Base-by-base conservation (phyloP, 2,888 invertebrate genomes). In the Epistrophe eligans region DNA sequence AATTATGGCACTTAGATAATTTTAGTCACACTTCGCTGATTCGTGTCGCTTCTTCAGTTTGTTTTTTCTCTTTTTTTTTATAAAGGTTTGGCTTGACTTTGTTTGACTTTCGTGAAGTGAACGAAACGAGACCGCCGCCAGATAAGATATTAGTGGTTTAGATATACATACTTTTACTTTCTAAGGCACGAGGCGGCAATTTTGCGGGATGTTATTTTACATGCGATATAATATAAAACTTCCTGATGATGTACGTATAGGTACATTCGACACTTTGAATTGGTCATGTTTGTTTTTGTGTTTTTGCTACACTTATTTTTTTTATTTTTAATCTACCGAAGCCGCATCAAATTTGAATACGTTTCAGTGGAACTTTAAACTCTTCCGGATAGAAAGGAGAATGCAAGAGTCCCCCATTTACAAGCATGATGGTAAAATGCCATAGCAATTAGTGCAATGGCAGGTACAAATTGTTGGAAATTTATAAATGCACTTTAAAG, bases 141-240 rank as follows among this genome's bases (percentile, higher is more conserved):
- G 35, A 24, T 1, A 24, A 60, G 40, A 87, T 45, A 79, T 82
- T 82, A 66, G 79, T 66, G 58, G 48, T 52, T 62, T 28, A 72
- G 83, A 76, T 73, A 76, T 72, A n/a, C n/a, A n/a, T n/a, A 60
- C 87, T 87, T 87, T 87, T 87, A 87, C 87, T 87, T 87, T 87
- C 83, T 74, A 77, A 48, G 80, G 79, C 50, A 50, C 28, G 66
- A 73, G 66, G 24, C 73, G 32, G 60, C 24, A 67, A 81, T 85
- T 85, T 77, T 62, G 80, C 70, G 80, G 74, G 85, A 70, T 76
- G 55, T 67, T 67, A 35, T 50, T 19, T 58, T 74, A 77, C 79
- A 62, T 72, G 73, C 67, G 82, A 82, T 73, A 67, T 24, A 77
- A 67, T 24, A 77, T 77, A n/a, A 67, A 52, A 72, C 83, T 87